Percentiles rank a stretch among this genome's conserved stretches.
Evolutionary conservation across 2,113 vertebrate genomes (phyloP).

Genomic region (Balaenoptera acutorostrata): DNA sequence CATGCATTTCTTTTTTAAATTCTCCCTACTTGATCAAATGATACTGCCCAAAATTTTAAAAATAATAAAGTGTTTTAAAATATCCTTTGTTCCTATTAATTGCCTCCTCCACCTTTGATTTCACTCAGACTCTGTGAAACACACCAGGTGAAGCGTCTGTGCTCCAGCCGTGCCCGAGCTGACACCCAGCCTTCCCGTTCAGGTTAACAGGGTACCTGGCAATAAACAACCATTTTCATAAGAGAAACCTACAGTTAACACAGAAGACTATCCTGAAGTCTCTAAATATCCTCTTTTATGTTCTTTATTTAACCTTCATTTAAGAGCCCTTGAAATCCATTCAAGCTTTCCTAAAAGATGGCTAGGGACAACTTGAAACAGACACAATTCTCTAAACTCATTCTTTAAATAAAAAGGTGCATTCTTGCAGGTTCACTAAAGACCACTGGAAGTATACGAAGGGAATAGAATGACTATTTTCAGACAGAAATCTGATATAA

Average conservation of each 20-base stretch:
- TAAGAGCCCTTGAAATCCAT: slow-evolving; percentile 61
- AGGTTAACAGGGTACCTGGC: slow-evolving; percentile 74
- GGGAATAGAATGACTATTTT: background rate
- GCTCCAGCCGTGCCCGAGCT: background rate
- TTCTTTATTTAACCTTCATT: slow-evolving; percentile 66
- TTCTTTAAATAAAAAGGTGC: slow-evolving; percentile 57
- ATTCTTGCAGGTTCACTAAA: slow-evolving; percentile 18
- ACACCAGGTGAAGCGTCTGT: background rate
- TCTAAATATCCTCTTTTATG: slow-evolving; percentile 46
- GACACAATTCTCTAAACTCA: slow-evolving; percentile 19
- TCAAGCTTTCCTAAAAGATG: slow-evolving; percentile 47
- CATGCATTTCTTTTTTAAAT: slow-evolving; percentile 66
- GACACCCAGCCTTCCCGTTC: slow-evolving; percentile 75
- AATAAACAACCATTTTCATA: slow-evolving; percentile 65
- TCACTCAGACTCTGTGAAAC: slow-evolving; percentile 44
- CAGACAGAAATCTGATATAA: background rate
- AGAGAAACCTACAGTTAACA: slow-evolving; percentile 67
- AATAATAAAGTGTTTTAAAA: slow-evolving; percentile 50
- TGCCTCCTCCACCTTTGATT: slow-evolving; percentile 47
- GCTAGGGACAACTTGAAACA: slow-evolving; percentile 57
- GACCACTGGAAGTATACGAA: slow-evolving; percentile 21
- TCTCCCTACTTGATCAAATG: slow-evolving; percentile 63
- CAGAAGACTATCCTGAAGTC: slow-evolving; percentile 52
- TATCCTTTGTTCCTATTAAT: slow-evolving; percentile 37
- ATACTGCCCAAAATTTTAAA: slow-evolving; percentile 35